Evolutionary conservation across 2,113 vertebrate species (phyloP).

Genomic region (Cyanoderma ruficeps): DNA sequence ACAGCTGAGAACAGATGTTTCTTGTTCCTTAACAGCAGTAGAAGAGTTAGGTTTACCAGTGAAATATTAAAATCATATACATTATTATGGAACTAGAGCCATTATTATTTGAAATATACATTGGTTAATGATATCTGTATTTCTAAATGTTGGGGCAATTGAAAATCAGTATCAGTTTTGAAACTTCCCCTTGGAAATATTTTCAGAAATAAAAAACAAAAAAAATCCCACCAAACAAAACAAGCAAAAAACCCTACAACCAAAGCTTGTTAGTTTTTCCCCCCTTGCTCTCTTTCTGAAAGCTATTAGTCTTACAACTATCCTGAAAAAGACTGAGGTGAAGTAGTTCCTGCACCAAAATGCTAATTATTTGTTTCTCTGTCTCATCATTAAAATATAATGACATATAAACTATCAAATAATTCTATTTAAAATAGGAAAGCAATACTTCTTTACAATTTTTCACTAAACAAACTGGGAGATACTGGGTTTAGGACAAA

Average conservation of each 20-base stretch:
- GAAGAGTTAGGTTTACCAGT: background rate
- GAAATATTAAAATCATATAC: conserved; percentile 48
- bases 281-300: background rate
- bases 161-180: background rate
- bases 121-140: background rate
- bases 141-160: background rate
- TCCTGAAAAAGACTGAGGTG: background rate
- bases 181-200: background rate
- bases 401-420: background rate
- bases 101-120: conserved; percentile 12
- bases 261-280: background rate
- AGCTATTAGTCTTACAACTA: background rate
- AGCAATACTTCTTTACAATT: background rate
- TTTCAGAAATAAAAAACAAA: background rate
- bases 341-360: background rate
- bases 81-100: background rate
- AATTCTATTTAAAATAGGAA: background rate
- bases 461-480: background rate
- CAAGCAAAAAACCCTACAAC: background rate
- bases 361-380: background rate
- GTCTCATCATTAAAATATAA: background rate
- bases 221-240: background rate
- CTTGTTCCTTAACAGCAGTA: conserved; percentile 27
- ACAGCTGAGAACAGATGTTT: conserved; percentile 61
- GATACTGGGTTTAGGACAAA: background rate